These are phyloP conservation scores for Zaprionus inermis DNA, from an alignment of 1,140 invertebrate species.

Conservation along the genomic window DNA sequence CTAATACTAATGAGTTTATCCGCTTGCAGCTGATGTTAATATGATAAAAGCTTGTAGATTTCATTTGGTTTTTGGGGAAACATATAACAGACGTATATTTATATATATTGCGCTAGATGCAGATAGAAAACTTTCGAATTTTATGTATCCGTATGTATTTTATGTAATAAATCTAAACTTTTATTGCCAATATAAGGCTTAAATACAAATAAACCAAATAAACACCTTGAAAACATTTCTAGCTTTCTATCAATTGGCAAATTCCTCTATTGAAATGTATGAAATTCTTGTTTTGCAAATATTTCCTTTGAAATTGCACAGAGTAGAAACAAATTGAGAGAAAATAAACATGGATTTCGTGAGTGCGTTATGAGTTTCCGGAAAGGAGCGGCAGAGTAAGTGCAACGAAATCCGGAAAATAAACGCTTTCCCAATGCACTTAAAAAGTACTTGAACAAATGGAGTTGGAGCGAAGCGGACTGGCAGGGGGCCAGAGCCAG, in stretches of 20 bases:
- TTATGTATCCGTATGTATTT: too few species aligned
- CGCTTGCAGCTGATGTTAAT: constrained; percentile 30
- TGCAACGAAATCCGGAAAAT: constrained; percentile 70
- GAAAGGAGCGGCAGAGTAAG: constrained; percentile 33
- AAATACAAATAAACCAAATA: too few species aligned
- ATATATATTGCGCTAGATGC: too few species aligned
- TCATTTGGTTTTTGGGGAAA: neutral
- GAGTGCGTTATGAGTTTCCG: constrained; percentile 12
- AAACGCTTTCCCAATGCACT: constrained; percentile 73
- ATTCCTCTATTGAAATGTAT: neutral
- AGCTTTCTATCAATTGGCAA: neutral
- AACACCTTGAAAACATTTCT: neutral
- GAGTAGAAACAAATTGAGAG: neutral
- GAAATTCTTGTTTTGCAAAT: constrained; percentile 8
- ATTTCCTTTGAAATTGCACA: constrained; percentile 3
- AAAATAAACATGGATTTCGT: constrained; percentile 15
- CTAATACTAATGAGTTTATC: constrained; percentile 45
- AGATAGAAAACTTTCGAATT: too few species aligned
- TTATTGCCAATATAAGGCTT: too few species aligned
- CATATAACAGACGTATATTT: neutral
- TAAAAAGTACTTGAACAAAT: constrained; percentile 75
- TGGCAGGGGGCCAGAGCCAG: neutral
- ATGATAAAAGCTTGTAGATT: neutral
- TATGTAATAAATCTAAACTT: too few species aligned
- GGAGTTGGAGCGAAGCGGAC: constrained; percentile 20